Evolutionary conservation across 1,140 invertebrate genomes (phyloP), one percentile per base, ranked within the genome.

Genomic region (Asbolus verrucosus): DNA sequence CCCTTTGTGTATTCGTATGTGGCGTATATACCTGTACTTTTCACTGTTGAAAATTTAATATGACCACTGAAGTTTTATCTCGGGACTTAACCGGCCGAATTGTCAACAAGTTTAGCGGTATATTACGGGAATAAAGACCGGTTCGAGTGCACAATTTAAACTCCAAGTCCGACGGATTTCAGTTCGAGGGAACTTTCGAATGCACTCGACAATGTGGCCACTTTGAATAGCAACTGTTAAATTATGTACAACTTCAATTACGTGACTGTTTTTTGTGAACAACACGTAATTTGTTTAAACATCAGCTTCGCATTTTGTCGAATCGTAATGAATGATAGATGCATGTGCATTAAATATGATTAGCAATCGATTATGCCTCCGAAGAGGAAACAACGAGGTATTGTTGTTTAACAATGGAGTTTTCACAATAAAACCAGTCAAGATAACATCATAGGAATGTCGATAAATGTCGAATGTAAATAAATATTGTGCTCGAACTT

Each of bases 31-130:
- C 21, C 21, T 6, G 46, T 27, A 13, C 46, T 54, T 54, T 27
- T 54, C 24, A 54, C 46, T 54, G 46, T 54, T 54, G 46, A 54
- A 54, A 54, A 54, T 54, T 54, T 54, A 54, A 54, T 54, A 54
- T 54, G 46, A 54, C 46, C 46, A 54, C 21, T n/a, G n/a, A 54
- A 54, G 46, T 54, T 54, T 54, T 54, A 54, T 54, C 18, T 54
- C 21, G 15, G 46, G 46, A 54, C 19, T 54, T 54, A 54, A 54
- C 24, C 46, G 46, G 46, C n/a, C 21, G 21, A 54, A 54, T 18
- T 54, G 46, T 54, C 46, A 54, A 54, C 46, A 54, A 54, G 19
- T 54, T 54, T 54, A 11, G 46, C 46, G 46, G 46, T 54, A 54
- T 54, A 54, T 54, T 54, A 54, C n/a, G 46, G 21, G 27, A 54